Percentiles rank a stretch among this genome's conserved stretches.
Conservation (phyloP, 2,113 vertebrate genomes). For the Rhizomys pruinosus region DNA sequence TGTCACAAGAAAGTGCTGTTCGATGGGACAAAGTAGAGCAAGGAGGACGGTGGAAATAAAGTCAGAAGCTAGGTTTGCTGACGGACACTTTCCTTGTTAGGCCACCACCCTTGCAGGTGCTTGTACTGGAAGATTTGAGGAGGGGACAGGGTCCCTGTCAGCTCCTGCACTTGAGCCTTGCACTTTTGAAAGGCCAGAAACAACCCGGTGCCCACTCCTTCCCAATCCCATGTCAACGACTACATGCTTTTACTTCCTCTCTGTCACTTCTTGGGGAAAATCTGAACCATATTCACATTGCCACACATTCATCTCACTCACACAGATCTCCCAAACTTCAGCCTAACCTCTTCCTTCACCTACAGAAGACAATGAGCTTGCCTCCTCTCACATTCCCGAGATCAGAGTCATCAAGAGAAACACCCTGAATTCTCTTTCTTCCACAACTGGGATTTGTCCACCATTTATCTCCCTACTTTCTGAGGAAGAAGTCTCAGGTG, state of each 20-base stretch:
- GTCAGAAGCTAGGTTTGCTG: background rate
- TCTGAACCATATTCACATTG: background rate
- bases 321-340: background rate
- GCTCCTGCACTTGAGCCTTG: background rate
- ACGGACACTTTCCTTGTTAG: fast-evolving
- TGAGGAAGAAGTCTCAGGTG: background rate
- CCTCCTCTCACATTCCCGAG: background rate
- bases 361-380: background rate
- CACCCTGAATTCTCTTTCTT: background rate
- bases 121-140: background rate
- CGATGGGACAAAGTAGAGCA: background rate
- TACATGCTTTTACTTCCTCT: background rate
- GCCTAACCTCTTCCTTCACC: too few relatives aligned
- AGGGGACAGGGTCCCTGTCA: background rate
- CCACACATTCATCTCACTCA: background rate
- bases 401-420: background rate
- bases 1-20: background rate
- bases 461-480: background rate
- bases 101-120: too few relatives aligned
- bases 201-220: background rate
- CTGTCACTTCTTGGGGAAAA: background rate
- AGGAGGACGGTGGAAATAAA: background rate
- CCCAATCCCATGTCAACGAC: too few relatives aligned
- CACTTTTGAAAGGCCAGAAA: background rate
- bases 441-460: background rate